phyloP scores from a whole-genome alignment of 92 coral and sea anemone genomes.

The Montipora capitata region DNA sequence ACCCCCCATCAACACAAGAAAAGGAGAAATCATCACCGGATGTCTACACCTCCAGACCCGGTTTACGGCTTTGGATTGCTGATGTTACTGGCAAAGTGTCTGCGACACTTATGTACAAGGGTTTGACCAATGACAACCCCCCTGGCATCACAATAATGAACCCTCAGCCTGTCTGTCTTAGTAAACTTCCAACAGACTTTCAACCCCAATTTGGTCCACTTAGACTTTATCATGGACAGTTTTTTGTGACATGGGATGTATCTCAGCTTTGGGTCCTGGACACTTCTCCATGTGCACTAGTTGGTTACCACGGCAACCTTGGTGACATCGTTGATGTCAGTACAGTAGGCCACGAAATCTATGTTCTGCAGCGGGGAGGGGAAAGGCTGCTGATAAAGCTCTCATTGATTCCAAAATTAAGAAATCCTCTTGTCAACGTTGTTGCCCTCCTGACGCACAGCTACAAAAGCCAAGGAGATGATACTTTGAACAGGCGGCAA shows the following conservation, averaged over 20 bases:
- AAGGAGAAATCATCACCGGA: slow-evolving; percentile 36
- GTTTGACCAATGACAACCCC: slow-evolving; percentile 85
- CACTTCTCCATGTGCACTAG: slow-evolving; percentile 85
- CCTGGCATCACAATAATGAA: slow-evolving; percentile 84
- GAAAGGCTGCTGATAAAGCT: slow-evolving; percentile 80
- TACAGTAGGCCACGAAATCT: slow-evolving; percentile 93
- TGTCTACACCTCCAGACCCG: slow-evolving; percentile 88
- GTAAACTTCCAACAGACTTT: slow-evolving; percentile 47
- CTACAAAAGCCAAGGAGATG: slow-evolving; percentile 22
- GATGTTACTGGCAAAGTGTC: slow-evolving; percentile 87
- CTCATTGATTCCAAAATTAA: slow-evolving; percentile 81
- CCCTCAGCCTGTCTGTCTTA: slow-evolving; percentile 56
- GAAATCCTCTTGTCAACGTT: slow-evolving; percentile 82
- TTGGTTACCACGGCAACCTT: slow-evolving; percentile 87
- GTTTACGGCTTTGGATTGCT: slow-evolving; percentile 94
- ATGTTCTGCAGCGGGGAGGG: slow-evolving; percentile 80
- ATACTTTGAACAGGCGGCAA: neutral
- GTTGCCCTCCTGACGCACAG: slow-evolving; percentile 41
- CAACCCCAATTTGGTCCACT: slow-evolving; percentile 87
- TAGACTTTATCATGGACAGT: slow-evolving; percentile 84
- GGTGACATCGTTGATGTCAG: slow-evolving; percentile 90
- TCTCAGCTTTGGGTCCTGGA: slow-evolving; percentile 93
- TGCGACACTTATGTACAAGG: slow-evolving; percentile 94
- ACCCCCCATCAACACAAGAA: slow-evolving; percentile 80
- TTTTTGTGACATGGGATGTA: slow-evolving; percentile 92